These are phyloP conservation scores for Flexamia atlantica DNA, from an alignment of 2,888 invertebrate genomes.

Conservation along the genomic window DNA sequence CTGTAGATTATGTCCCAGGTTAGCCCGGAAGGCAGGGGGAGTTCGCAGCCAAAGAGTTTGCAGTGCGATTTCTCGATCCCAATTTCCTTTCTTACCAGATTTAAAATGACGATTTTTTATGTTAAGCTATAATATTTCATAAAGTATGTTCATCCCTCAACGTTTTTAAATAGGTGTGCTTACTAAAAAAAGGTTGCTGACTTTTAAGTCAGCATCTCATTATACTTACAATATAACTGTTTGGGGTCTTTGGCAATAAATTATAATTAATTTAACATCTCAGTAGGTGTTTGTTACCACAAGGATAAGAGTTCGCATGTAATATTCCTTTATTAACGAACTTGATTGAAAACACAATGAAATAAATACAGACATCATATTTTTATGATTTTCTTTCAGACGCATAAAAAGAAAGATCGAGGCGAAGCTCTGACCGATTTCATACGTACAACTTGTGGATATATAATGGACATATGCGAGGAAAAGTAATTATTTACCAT, in stretches of 20 bases:
- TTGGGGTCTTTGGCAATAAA: too few species aligned
- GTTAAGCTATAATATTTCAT: too few species aligned
- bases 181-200: too few species aligned
- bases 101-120: too few species aligned
- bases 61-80: neutral
- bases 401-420: slow-evolving; percentile 15
- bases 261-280: too few species aligned
- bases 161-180: too few species aligned
- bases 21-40: neutral
- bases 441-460: neutral
- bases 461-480: neutral
- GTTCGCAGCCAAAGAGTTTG: slow-evolving; percentile 18
- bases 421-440: slow-evolving; percentile 5
- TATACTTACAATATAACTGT: too few species aligned
- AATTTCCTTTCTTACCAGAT: too few species aligned
- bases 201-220: too few species aligned
- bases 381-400: neutral
- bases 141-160: too few species aligned
- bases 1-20: neutral
- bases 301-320: slow-evolving; percentile 22
- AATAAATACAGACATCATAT: neutral
- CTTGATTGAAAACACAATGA: neutral
- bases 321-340: neutral
- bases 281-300: neutral
- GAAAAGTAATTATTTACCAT: slow-evolving; percentile 18